phyloP scores from a whole-genome alignment of 1,140 invertebrate genomes.

The Pissodes strobi region DNA sequence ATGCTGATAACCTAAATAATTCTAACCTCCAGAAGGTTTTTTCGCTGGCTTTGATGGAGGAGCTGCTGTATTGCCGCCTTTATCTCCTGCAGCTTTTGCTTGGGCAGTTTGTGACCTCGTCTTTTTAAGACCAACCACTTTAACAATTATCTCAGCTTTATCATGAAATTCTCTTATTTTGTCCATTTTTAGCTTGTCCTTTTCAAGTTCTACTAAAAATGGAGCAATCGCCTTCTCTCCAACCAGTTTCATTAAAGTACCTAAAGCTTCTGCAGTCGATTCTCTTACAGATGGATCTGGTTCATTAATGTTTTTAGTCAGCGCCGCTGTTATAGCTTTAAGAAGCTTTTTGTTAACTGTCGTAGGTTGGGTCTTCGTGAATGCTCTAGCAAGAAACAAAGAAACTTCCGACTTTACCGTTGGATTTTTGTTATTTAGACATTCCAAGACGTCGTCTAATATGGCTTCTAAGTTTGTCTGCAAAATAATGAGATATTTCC shows the following conservation, averaged over 20 bases:
- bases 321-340: conserved; percentile 78
- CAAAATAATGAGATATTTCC: background rate
- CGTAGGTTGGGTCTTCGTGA: conserved; percentile 77
- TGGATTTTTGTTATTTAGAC: conserved; percentile 94
- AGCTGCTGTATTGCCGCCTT: conserved; percentile 58
- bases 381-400: conserved; percentile 82
- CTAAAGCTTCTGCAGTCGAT: conserved; percentile 85
- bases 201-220: conserved; percentile 86
- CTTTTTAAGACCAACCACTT: conserved; percentile 66
- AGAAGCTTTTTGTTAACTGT: conserved; percentile 91
- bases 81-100: conserved; percentile 58
- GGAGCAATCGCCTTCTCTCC: conserved; percentile 88
- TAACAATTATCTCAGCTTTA: conserved; percentile 85
- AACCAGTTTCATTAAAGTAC: conserved; percentile 92
- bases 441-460: conserved; percentile 80
- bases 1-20: no score
- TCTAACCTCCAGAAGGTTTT: conserved; percentile 23
- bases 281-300: conserved; percentile 86
- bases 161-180: conserved; percentile 96
- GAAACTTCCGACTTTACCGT: conserved; percentile 91
- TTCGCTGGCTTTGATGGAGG: conserved; percentile 30
- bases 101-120: conserved; percentile 63
- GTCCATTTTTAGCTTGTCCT: conserved; percentile 87
- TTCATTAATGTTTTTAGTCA: conserved; percentile 88
- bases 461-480: conserved; percentile 86